A percentile compares a stretch with the other conserved stretches of the same genome.
Conservation (phyloP, 2,113 vertebrate genomes). For the Sarotherodon lohbergeri region DNA sequence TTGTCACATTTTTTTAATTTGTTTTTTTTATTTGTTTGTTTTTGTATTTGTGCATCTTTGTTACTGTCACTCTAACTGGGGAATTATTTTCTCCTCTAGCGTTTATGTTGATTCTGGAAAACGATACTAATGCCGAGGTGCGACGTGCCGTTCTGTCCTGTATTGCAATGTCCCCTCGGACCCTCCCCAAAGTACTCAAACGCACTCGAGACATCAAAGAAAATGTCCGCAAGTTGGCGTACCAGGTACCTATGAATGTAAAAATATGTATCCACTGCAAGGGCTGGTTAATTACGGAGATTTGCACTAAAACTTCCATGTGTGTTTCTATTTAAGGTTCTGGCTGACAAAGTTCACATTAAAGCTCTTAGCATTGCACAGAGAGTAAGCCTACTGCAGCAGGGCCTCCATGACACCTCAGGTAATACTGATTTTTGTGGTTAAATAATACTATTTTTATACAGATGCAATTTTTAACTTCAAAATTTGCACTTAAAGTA, state of each 20-base stretch:
- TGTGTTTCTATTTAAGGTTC: slow-evolving; percentile 73
- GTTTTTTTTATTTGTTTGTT: not conserved
- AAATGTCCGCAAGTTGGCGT: slow-evolving; percentile 86
- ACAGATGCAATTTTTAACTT: not conserved
- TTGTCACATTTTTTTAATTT: not conserved
- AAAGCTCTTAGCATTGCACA: slow-evolving; percentile 89
- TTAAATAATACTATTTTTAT: not conserved
- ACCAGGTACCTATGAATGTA: slow-evolving; percentile 74
- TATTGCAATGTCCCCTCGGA: slow-evolving; percentile 83
- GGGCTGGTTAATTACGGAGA: not conserved
- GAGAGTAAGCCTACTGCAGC: slow-evolving; percentile 87
- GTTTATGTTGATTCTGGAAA: slow-evolving; percentile 84
- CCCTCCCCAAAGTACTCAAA: slow-evolving; percentile 83
- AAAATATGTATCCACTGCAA: not conserved
- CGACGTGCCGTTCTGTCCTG: slow-evolving; percentile 89
- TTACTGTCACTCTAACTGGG: not conserved
- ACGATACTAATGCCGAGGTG: slow-evolving; percentile 88
- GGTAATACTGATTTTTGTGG: slow-evolving; percentile 65
- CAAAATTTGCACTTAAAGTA: not conserved
- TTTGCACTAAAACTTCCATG: not conserved
- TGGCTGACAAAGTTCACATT: slow-evolving; percentile 92
- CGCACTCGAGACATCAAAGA: slow-evolving; percentile 91
- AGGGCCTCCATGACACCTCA: slow-evolving; percentile 88
- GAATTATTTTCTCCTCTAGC: slow-evolving; percentile 62
- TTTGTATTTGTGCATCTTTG: not conserved